Percentiles rank a stretch among this genome's conserved stretches.
Conservation (phyloP, 2,113 vertebrate species). For the Hemichromis elongatus region DNA sequence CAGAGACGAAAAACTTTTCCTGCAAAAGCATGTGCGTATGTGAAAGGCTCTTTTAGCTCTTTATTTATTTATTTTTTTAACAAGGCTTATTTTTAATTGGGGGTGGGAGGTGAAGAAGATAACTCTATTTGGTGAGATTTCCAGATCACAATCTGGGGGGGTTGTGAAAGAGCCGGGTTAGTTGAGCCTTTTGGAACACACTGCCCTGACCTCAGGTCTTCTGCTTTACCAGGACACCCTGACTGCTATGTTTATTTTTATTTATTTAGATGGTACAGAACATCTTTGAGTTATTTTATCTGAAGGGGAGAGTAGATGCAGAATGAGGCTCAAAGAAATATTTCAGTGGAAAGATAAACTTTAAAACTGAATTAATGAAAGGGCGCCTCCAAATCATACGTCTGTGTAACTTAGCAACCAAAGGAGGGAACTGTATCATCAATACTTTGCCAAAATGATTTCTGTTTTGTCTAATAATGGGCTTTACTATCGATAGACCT, state of each 20-base stretch:
- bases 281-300: not conserved
- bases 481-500: not conserved
- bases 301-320: not conserved
- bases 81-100: not conserved
- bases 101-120: not conserved
- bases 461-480: not conserved
- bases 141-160: not conserved
- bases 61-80: not conserved
- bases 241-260: not conserved
- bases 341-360: not conserved
- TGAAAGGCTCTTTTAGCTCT: not conserved
- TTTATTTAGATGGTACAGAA: not conserved
- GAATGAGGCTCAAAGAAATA: not conserved
- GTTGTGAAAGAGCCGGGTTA: not conserved
- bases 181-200: not conserved
- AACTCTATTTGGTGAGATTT: not conserved
- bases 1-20: not conserved
- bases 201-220: not conserved
- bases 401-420: not conserved
- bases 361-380: not conserved
- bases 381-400: not conserved
- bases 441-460: not conserved
- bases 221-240: not conserved
- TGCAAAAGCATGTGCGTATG: not conserved
- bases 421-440: not conserved